These are phyloP conservation scores for Azemiops feae DNA, from an alignment of 2,113 vertebrate genomes.

Conservation along the genomic window DNA sequence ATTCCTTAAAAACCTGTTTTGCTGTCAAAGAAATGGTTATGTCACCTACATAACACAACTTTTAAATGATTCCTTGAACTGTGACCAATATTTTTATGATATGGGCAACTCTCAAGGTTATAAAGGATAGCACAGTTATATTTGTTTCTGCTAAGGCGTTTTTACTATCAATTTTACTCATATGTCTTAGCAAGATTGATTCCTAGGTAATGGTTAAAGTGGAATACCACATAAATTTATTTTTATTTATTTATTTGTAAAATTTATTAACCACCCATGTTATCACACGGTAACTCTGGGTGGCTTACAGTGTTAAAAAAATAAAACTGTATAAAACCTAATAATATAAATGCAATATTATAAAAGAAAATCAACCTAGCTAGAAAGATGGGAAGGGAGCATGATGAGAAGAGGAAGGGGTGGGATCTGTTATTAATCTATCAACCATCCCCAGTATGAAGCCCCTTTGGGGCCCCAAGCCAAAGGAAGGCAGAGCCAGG, in stretches of 20 bases:
- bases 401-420: background rate
- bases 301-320: background rate
- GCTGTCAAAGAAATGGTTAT: background rate
- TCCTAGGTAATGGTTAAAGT: background rate
- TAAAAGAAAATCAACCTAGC: background rate
- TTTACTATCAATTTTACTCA: background rate
- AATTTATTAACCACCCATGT: background rate
- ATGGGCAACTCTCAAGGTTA: background rate
- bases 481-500: background rate
- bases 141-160: background rate
- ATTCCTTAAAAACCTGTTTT: background rate
- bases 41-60: background rate
- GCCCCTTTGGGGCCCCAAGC: background rate
- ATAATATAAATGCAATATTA: background rate
- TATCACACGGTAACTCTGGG: background rate
- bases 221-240: background rate
- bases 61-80: background rate
- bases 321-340: background rate
- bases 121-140: background rate
- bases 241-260: background rate
- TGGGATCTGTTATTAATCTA: background rate
- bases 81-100: background rate
- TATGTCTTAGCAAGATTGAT: background rate
- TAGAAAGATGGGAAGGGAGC: background rate
- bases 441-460: background rate